Percentiles rank a stretch among this genome's conserved stretches.
phyloP scores from a whole-genome alignment of 2,113 vertebrate species.

The Neodontobutis hainanensis region DNA sequence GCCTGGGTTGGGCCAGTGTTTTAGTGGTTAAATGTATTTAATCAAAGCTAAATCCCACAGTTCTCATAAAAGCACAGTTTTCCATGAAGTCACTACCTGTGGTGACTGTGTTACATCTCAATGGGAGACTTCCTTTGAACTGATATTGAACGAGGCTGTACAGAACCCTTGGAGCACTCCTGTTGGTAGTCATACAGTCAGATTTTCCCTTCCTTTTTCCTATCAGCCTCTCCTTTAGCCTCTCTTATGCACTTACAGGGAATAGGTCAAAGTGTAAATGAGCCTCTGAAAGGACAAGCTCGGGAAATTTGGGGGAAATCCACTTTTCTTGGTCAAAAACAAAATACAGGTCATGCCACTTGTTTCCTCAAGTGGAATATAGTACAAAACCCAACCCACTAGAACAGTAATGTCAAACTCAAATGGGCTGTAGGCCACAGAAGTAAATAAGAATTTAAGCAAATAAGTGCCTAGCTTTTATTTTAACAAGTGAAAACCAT shows the following conservation, averaged over 20 bases:
- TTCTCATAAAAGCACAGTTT: constrained; percentile 2
- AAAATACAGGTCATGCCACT: constrained; percentile 7
- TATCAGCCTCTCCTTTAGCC: no score
- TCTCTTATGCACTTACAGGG: constrained; percentile 19
- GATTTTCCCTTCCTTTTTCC: not conserved
- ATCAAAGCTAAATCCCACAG: not conserved
- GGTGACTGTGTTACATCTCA: constrained; percentile 32
- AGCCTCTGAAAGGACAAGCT: not conserved
- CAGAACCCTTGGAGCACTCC: constrained; percentile 16
- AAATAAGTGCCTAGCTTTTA: no score
- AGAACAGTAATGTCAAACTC: no score
- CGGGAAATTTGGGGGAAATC: constrained; percentile 33
- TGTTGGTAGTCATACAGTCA: constrained; percentile 21
- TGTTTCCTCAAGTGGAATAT: not conserved
- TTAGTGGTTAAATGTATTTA: not conserved
- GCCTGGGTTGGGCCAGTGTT: not conserved
- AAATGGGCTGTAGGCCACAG: no score
- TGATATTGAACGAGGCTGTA: constrained; percentile 9
- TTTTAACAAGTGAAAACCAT: no score
- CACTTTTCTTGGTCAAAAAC: constrained; percentile 26
- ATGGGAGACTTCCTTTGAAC: constrained; percentile 46
- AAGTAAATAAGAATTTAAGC: no score
- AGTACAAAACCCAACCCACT: no score
- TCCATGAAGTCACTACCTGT: constrained; percentile 19
- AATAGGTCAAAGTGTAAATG: constrained; percentile 32